Evolutionary conservation across 2,797 vertebrate species (phyloP), one percentile per base, ranked within the genome.

Genomic region (Catostomus latipinnis): DNA sequence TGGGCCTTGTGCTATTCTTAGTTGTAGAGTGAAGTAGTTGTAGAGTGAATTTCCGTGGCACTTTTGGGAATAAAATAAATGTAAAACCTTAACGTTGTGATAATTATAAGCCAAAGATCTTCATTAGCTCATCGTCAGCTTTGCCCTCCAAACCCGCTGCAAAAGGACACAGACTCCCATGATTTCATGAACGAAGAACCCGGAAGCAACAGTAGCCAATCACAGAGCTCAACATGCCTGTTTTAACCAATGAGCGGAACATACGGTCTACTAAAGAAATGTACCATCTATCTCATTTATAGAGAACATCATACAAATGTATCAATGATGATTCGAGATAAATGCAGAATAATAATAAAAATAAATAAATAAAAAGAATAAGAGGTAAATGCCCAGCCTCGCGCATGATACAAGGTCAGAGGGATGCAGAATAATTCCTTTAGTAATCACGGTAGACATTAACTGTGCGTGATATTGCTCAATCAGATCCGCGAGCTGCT

Each of bases 111-210:
- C 18, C n/a, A 54, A 0, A 8, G 58, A 56, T 18, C 12, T 9
- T 10, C 5, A 34, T 34, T 34, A n/a, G 1, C 67, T 50, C 2
- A 50, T 48, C 61, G 13, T 12, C 46, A 58, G 70, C 18, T 73
- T 73, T 80, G 78, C 62, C 78, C 78, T 73, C 78, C 78, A 80
- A 80, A 78, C 16, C 46, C 9, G 18, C 12, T 7, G 10, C 62
- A 52, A 58, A 67, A 80, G 78, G 78, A 73, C 78, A 34, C 34
- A 34, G 34, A 34, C 34, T 34, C 1, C 34, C 34, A 34, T 34
- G 34, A 66, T 80, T 50, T 45, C 70, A 58, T 52, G 18, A 73
- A 60, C 18, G 53, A 57, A 45, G 12, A 22, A 49, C 5, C 18
- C 45, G 70, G 70, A 80, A 73, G 46, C 14, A 58, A 8, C 10